phyloP scores from a whole-genome alignment of 2,113 vertebrate species.

The Mugil cephalus region DNA sequence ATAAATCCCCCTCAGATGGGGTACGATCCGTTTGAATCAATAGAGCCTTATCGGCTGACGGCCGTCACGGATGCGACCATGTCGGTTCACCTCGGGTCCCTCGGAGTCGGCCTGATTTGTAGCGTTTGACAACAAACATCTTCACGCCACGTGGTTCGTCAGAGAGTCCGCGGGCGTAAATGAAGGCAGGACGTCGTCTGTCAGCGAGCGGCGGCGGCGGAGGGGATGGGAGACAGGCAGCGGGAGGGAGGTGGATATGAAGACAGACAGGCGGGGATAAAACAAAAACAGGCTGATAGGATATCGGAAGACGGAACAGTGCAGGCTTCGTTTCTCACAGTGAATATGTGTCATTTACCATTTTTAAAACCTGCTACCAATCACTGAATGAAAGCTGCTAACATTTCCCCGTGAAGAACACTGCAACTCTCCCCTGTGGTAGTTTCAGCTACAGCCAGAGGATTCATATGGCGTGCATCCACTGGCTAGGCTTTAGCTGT shows the following conservation, averaged over 20 bases:
- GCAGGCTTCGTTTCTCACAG: slow-evolving; percentile 16
- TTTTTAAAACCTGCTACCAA: slow-evolving; percentile 26
- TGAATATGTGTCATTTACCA: slow-evolving; percentile 42
- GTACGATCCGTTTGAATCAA: slow-evolving; percentile 92
- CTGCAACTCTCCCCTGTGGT: slow-evolving; percentile 20
- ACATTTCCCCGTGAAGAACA: slow-evolving; percentile 24
- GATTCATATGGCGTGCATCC: slow-evolving; percentile 59
- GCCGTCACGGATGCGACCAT: slow-evolving; percentile 81
- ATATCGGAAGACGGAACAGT: slow-evolving; percentile 5
- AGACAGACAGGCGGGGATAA: slow-evolving; percentile 37
- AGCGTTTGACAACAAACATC: slow-evolving; percentile 77
- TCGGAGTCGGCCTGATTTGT: slow-evolving; percentile 76
- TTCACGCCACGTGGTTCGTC: slow-evolving; percentile 74
- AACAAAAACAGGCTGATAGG: slow-evolving; percentile 24
- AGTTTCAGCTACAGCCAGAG: slow-evolving; percentile 40
- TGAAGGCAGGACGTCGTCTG: slow-evolving; percentile 66
- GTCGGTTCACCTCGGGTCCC: slow-evolving; percentile 82
- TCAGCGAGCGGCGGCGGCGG: slow-evolving; percentile 45
- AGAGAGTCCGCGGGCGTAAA: slow-evolving; percentile 61
- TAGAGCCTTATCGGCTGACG: slow-evolving; percentile 89
- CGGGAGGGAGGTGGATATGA: slow-evolving; percentile 24
- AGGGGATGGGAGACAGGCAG: slow-evolving; percentile 25
- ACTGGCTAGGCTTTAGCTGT: slow-evolving; percentile 54
- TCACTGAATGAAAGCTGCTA: slow-evolving; percentile 34
- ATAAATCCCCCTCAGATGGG: slow-evolving; percentile 93